These are phyloP conservation scores for Scartelaos histophorus DNA, from an alignment of 2,113 vertebrate species.

Conservation along the genomic window DNA sequence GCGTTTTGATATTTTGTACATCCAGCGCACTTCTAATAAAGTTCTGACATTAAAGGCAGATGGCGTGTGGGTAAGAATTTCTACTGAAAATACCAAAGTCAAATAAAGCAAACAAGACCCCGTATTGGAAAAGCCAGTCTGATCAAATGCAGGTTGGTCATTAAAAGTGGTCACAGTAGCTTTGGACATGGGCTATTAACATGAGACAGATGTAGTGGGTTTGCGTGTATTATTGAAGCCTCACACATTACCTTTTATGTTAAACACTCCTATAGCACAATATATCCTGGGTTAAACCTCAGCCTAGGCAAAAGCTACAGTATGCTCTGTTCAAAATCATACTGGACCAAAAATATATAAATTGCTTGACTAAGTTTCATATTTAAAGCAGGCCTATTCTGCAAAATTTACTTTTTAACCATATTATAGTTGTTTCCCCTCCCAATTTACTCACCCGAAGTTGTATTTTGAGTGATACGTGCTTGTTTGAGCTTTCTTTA, in stretches of 20 bases:
- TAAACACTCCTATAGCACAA: background rate
- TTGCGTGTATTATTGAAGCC: background rate
- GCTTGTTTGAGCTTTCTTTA: too few species aligned
- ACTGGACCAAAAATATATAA: background rate
- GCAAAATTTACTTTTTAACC: too few species aligned
- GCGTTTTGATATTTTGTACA: background rate
- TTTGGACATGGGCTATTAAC: background rate
- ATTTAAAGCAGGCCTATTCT: background rate
- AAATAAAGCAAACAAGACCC: background rate
- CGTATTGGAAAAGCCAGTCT: conserved; percentile 19
- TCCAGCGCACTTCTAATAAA: background rate
- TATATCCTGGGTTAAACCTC: background rate
- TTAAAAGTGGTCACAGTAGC: conserved; percentile 7
- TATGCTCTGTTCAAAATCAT: background rate
- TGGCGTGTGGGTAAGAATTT: background rate
- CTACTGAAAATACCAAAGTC: background rate
- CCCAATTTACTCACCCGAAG: too few species aligned
- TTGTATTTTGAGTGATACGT: too few species aligned
- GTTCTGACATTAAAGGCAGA: conserved; percentile 25
- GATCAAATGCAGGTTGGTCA: background rate
- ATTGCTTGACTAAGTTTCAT: background rate
- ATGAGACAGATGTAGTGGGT: conserved; percentile 10
- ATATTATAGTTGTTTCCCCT: too few species aligned
- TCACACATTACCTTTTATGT: conserved; percentile 14
- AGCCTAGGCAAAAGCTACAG: background rate